Evolutionary conservation across 2,113 vertebrate species (phyloP).

Genomic region (Pygoscelis antarcticus): DNA sequence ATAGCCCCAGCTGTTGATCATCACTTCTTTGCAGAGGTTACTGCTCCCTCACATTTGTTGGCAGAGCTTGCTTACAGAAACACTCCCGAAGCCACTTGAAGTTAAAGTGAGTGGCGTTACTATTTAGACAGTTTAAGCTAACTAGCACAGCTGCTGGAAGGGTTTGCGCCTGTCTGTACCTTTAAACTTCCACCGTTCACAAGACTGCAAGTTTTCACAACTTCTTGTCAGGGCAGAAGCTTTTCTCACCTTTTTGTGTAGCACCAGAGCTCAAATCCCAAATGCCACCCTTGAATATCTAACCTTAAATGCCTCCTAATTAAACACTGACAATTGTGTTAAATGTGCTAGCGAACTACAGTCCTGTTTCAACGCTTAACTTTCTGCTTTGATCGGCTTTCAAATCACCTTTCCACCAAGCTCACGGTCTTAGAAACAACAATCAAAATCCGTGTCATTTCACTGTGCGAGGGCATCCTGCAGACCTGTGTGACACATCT

Average conservation of each 20-base stretch:
- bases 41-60: conserved; percentile 13
- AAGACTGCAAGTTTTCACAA: not conserved
- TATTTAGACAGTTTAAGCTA: not conserved
- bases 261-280: not conserved
- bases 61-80: conserved; percentile 16
- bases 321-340: not conserved
- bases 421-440: not conserved
- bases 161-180: not conserved
- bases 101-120: not conserved
- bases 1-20: conserved; percentile 34
- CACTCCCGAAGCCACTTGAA: not conserved
- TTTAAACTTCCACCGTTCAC: not conserved
- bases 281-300: not conserved
- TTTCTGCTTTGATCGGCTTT: not conserved
- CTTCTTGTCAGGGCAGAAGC: not conserved
- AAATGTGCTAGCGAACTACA: not conserved
- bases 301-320: conserved; percentile 21
- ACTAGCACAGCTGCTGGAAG: not conserved
- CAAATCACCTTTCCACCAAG: not conserved
- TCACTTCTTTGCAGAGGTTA: conserved; percentile 41
- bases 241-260: conserved; percentile 24
- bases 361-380: not conserved
- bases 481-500: not conserved
- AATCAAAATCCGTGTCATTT: not conserved
- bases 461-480: not conserved